Evolutionary conservation across 92 coral and sea anemone species (phyloP).

Genomic region (Heliopora coerulea): DNA sequence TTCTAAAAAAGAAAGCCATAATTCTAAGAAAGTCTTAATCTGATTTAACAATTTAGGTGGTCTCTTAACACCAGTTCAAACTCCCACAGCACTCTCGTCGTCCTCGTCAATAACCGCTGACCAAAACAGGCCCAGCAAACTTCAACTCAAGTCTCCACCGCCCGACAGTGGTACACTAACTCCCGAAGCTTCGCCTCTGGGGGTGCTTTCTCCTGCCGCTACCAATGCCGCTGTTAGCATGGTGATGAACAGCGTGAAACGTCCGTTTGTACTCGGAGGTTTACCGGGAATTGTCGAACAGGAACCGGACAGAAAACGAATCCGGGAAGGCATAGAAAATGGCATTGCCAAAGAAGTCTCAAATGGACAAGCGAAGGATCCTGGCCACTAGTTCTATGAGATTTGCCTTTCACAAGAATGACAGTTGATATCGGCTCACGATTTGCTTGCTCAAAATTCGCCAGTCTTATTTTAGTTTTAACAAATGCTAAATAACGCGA

Average conservation of each 20-base stretch:
- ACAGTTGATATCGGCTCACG: constrained; percentile 1
- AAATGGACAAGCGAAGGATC: constrained; percentile 13
- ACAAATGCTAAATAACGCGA: background rate
- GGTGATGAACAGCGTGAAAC: constrained; percentile 97
- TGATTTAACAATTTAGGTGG: too few relatives aligned
- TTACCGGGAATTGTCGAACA: constrained; percentile 48
- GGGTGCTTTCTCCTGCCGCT: constrained; percentile 96
- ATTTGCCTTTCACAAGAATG: background rate
- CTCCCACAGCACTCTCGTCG: constrained; percentile 69
- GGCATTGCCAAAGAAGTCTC: constrained; percentile 5
- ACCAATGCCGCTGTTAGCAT: constrained; percentile 97
- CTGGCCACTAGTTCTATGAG: background rate
- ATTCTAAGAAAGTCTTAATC: too few relatives aligned
- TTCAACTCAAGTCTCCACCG: constrained; percentile 14
- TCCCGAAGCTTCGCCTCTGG: constrained; percentile 96
- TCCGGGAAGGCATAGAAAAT: constrained; percentile 17
- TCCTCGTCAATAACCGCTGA: constrained; percentile 69
- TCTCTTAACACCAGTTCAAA: constrained; percentile 88
- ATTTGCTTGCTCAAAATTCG: background rate
- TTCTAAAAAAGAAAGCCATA: too few relatives aligned
- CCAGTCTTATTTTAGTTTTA: background rate
- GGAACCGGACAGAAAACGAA: constrained; percentile 76
- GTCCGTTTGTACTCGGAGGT: constrained; percentile 62
- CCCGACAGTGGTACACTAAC: constrained; percentile 73
- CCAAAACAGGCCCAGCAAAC: constrained; percentile 58